These are phyloP conservation scores for Aricia artaxerxes DNA, from an alignment of 2,888 invertebrate genomes.

Conservation along the genomic window DNA sequence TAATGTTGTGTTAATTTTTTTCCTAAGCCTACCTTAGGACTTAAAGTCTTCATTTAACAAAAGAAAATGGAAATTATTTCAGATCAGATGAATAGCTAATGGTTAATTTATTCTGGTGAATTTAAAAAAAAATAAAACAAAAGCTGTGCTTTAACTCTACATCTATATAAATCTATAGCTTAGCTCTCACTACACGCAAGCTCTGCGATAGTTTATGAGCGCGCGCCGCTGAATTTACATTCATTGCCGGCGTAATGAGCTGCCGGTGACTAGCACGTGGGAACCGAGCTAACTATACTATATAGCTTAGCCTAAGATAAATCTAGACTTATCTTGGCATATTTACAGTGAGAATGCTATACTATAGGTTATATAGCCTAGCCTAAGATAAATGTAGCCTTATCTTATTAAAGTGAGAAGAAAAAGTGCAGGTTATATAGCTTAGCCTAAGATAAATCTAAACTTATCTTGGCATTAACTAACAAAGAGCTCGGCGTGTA, in stretches of 20 bases:
- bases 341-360: background rate
- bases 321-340: background rate
- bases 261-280: conserved; percentile 37
- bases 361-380: background rate
- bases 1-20: too few relatives aligned
- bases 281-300: background rate
- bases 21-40: too few relatives aligned
- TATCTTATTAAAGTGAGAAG: background rate
- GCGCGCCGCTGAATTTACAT: conserved; percentile 45
- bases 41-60: too few relatives aligned
- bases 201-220: conserved; percentile 44
- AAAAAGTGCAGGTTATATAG: background rate
- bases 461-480: background rate
- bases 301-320: background rate
- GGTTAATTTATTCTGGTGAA: too few relatives aligned
- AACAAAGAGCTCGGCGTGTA: too few relatives aligned
- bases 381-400: background rate
- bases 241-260: conserved; percentile 48
- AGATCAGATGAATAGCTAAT: too few relatives aligned
- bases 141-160: background rate
- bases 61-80: too few relatives aligned
- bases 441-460: background rate
- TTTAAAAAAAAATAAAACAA: too few relatives aligned
- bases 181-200: background rate
- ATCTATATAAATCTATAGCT: background rate